A percentile compares a stretch with the other conserved stretches of the same genome.
Conservation (phyloP, 2,113 vertebrate species). For the Nothocercus julius region DNA sequence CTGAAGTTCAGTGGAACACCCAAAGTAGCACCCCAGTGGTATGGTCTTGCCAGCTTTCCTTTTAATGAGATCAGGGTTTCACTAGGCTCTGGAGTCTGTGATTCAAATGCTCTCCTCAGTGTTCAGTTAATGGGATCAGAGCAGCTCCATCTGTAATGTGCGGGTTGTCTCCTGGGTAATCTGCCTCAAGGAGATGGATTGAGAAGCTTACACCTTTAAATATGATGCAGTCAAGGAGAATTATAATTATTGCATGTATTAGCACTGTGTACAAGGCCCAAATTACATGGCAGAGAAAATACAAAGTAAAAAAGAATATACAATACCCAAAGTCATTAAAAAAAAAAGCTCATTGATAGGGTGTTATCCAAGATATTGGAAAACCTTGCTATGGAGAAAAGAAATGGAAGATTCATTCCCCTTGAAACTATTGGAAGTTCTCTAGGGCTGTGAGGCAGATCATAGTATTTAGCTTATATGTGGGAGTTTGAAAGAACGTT, state of each 20-base stretch:
- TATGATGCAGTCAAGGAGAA: slow-evolving; percentile 75
- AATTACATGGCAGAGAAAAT: slow-evolving; percentile 58
- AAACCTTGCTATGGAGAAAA: slow-evolving; percentile 37
- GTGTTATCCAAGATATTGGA: not conserved
- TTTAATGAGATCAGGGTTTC: slow-evolving; percentile 75
- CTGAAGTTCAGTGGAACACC: slow-evolving; percentile 44
- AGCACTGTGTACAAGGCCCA: slow-evolving; percentile 52
- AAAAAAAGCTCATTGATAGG: not conserved
- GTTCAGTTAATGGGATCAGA: slow-evolving; percentile 74
- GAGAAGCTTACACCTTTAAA: slow-evolving; percentile 74
- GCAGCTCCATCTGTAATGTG: slow-evolving; percentile 66
- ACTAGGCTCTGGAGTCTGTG: slow-evolving; percentile 63
- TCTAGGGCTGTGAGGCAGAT: slow-evolving; percentile 25
- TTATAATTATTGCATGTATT: slow-evolving; percentile 77
- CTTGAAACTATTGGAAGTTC: slow-evolving; percentile 15
- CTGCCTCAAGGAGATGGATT: slow-evolving; percentile 71
- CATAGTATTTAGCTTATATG: not conserved
- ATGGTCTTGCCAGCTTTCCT: slow-evolving; percentile 40
- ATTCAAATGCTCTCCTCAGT: slow-evolving; percentile 61
- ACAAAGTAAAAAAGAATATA: slow-evolving; percentile 35
- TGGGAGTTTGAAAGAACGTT: slow-evolving; percentile 15
- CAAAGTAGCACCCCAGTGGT: slow-evolving; percentile 53
- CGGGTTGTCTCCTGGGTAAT: slow-evolving; percentile 70
- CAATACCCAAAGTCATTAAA: not conserved
- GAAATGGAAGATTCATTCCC: not conserved